Evolutionary conservation across 2,888 invertebrate species (phyloP), one percentile per base, ranked within the genome.

Genomic region (Heteropelma amictum): DNA sequence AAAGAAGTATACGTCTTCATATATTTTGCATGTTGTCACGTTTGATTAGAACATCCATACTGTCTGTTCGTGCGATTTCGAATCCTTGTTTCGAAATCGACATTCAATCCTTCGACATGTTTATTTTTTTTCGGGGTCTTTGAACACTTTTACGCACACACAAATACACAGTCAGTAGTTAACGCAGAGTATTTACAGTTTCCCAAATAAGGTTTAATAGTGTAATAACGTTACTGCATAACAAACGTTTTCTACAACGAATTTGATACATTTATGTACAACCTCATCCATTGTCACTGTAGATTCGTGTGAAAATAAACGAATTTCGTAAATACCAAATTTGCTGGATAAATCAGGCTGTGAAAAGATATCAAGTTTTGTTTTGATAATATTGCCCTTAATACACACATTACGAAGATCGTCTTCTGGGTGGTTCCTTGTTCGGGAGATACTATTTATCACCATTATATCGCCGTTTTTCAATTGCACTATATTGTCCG

Each of bases 91-190:
- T n/a, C n/a, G n/a, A n/a, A n/a, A n/a, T n/a, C n/a, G n/a, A n/a
- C n/a, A n/a, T n/a, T n/a, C n/a, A n/a, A n/a, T n/a, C n/a, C n/a
- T n/a, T n/a, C n/a, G n/a, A n/a, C n/a, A n/a, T n/a, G n/a, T n/a
- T n/a, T n/a, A n/a, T n/a, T n/a, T n/a, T 38, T 28, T 30, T 63
- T 70, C 30, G 33, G 47, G 21, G 21, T 14, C 28, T 53, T 42
- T 6, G 0, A 45, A 21, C 12, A 1, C 21, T 6, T 56, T 56
- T 7, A 12, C 14, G 35, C 3, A 8, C 38, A 23, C 3, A 23
- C 38, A 4, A 10, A 53, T 38, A 6, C 7, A 19, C n/a, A n/a
- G n/a, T n/a, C n/a, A n/a, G n/a, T n/a, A n/a, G n/a, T n/a, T n/a
- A n/a, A n/a, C n/a, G n/a, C n/a, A n/a, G n/a, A n/a, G n/a, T n/a